Conservation (phyloP, 2,113 vertebrate genomes). For the Nansenia antarctica region DNA sequence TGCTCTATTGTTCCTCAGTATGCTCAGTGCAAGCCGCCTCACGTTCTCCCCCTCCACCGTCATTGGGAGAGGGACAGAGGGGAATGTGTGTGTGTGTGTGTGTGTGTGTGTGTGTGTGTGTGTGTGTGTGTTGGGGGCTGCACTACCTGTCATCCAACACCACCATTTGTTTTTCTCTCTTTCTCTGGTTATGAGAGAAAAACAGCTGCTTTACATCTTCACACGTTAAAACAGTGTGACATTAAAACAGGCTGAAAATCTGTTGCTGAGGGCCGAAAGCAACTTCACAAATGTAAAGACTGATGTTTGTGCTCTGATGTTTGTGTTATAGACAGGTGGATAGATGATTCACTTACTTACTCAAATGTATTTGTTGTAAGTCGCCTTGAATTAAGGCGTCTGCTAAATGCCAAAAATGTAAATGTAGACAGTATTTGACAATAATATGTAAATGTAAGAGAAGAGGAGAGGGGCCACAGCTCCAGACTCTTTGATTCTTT, state of each 20-base stretch:
- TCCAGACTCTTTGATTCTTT: constrained; percentile 5
- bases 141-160: neutral
- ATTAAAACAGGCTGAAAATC: neutral
- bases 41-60: neutral
- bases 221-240: neutral
- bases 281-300: neutral
- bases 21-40: neutral
- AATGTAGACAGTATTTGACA: too few species aligned
- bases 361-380: too few species aligned
- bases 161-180: too few species aligned
- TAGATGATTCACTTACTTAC: too few species aligned
- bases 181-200: too few species aligned
- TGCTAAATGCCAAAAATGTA: too few species aligned
- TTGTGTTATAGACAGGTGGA: neutral
- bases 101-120: too few species aligned
- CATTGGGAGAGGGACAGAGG: neutral
- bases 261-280: neutral
- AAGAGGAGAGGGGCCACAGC: constrained; percentile 15
- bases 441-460: too few species aligned
- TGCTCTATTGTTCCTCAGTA: neutral
- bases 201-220: neutral
- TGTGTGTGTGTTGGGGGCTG: too few species aligned
- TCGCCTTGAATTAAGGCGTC: too few species aligned
- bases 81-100: too few species aligned
- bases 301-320: constrained; percentile 1